phyloP scores from a whole-genome alignment of 2,888 invertebrate genomes.

The Drosophila mimetica region DNA sequence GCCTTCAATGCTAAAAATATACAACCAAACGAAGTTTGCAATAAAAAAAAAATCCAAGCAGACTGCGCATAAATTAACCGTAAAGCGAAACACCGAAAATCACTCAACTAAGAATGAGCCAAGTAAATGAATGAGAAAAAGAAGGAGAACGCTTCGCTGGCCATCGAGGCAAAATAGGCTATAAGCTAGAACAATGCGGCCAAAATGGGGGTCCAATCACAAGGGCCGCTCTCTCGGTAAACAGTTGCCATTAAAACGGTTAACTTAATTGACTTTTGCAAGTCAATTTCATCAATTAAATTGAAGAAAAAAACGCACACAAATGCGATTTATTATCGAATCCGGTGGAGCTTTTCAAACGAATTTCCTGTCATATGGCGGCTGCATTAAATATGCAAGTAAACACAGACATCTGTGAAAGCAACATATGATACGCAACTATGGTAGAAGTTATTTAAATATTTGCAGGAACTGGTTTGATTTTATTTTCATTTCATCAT shows the following conservation, averaged over 20 bases:
- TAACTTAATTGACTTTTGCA: constrained; percentile 24
- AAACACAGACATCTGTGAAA: not conserved
- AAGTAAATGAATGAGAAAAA: constrained; percentile 55
- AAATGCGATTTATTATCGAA: constrained; percentile 12
- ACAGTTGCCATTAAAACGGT: constrained; percentile 13
- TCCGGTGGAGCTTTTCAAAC: not conserved
- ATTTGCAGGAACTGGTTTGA: not conserved
- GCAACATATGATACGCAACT: not conserved
- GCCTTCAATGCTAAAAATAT: constrained; percentile 13
- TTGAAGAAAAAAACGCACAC: constrained; percentile 11
- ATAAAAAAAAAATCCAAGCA: constrained; percentile 16
- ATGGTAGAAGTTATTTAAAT: not conserved
- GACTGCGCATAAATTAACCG: constrained; percentile 62
- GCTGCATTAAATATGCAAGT: constrained; percentile 17
- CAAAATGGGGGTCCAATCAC: constrained; percentile 17
- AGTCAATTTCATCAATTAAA: constrained; percentile 21
- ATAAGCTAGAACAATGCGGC: constrained; percentile 24
- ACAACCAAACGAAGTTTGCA: constrained; percentile 14
- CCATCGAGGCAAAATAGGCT: constrained; percentile 23
- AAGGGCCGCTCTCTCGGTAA: not conserved
- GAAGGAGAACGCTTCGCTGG: constrained; percentile 43
- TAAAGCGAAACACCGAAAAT: constrained; percentile 68
- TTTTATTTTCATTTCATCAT: not conserved
- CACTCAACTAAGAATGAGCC: constrained; percentile 70
- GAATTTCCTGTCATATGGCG: constrained; percentile 13